These are phyloP conservation scores for Carterocephalus palaemon DNA, from an alignment of 2,888 invertebrate species.

Conservation along the genomic window DNA sequence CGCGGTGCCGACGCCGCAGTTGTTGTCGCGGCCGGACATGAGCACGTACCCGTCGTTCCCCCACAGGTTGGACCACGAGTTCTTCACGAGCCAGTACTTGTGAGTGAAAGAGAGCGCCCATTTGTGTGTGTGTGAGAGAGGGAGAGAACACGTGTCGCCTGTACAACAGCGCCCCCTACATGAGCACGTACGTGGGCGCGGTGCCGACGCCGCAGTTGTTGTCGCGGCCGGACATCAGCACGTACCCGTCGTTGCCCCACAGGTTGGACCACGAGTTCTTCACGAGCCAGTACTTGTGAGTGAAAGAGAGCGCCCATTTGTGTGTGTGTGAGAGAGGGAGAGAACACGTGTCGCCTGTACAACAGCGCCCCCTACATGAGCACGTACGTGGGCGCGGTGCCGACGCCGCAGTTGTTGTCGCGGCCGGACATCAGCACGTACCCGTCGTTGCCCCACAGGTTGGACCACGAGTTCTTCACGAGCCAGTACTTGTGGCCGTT, in stretches of 20 bases:
- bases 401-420: conserved; percentile 96
- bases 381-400: conserved; percentile 91
- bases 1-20: too few relatives aligned
- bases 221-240: conserved; percentile 91
- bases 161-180: conserved; percentile 59
- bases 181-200: conserved; percentile 89
- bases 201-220: conserved; percentile 97
- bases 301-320: too few relatives aligned
- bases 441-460: conserved; percentile 98
- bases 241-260: conserved; percentile 98
- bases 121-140: too few relatives aligned
- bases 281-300: conserved; percentile 93
- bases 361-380: conserved; percentile 76
- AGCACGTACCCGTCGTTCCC: too few relatives aligned
- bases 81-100: too few relatives aligned
- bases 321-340: too few relatives aligned
- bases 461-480: conserved; percentile 98
- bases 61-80: too few relatives aligned
- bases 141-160: too few relatives aligned
- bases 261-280: conserved; percentile 99
- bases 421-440: conserved; percentile 94
- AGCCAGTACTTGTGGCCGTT: conserved; percentile 94
- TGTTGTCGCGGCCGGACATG: too few relatives aligned
- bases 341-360: too few relatives aligned
- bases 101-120: too few relatives aligned